Base-by-base conservation (phyloP, 2,888 invertebrate species). In the Pseudeuparius sepicola region DNA sequence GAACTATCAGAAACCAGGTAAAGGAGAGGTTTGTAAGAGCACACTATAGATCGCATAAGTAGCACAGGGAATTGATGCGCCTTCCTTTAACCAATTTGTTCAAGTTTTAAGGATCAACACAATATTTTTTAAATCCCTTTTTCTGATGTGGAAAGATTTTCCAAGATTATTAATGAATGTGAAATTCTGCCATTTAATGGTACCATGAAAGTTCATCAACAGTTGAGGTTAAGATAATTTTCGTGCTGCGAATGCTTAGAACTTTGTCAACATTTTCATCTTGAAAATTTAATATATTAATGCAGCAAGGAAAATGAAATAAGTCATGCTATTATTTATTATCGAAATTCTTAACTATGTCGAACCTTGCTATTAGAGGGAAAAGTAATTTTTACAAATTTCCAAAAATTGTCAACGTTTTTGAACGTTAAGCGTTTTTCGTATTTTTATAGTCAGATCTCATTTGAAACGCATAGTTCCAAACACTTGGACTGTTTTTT, bases 1-100 rank as follows among this genome's bases (percentile, higher is more conserved):
- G 35, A 35, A 35, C 20, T 30, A 35, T 14, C 35, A 30, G 6
- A 17, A 35, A 29, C 16, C 30, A 23, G 35, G 30, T 11, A 29
- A 35, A 24, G 35, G 35, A 30, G 35, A 9, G 30, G 29, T 10
- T 14, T 35, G 11, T 35, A 30, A 9, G 30, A 35, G 9, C 14
- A 30, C 24, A 29, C 24, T 14, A 17, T 16, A 6, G 24, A 32
- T 14, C 2, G 4, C 13, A 15, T 12, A 4, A n/a, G 32, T 32
- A 24, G 24, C 24, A 18, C 23, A 3, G 7, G 23, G 23, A 31
- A n/a, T n/a, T n/a, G n/a, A n/a, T n/a, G n/a, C n/a, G n/a, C n/a
- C n/a, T n/a, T n/a, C n/a, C n/a, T n/a, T n/a, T n/a, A n/a, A n/a
- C n/a, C n/a, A n/a, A n/a, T n/a, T n/a, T n/a, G n/a, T n/a, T n/a